phyloP scores from a whole-genome alignment of 2,797 vertebrate genomes.

The Hoplostethus mediterraneus region DNA sequence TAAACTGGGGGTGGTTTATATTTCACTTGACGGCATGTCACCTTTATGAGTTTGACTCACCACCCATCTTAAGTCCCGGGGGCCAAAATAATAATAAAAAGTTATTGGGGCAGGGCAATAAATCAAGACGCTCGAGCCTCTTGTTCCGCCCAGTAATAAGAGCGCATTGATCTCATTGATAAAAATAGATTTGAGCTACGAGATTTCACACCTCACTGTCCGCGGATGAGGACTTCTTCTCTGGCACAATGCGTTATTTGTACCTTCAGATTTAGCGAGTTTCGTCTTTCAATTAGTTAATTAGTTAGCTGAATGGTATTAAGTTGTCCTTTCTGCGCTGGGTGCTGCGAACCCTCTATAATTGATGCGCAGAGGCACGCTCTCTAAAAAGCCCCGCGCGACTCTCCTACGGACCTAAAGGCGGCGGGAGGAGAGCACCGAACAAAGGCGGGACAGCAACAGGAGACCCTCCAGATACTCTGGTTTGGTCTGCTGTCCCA shows the following conservation, averaged over 20 bases:
- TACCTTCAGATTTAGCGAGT: conserved; percentile 63
- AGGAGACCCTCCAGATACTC: conserved; percentile 46
- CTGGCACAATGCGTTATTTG: conserved; percentile 56
- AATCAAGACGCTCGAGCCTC: conserved; percentile 64
- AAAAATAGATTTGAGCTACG: conserved; percentile 49
- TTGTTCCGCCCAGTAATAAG: conserved; percentile 51
- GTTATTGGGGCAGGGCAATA: conserved; percentile 33
- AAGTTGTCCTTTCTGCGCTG: conserved; percentile 61
- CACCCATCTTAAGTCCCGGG: conserved; percentile 3
- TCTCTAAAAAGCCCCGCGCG: conserved; percentile 44
- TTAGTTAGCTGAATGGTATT: conserved; percentile 73
- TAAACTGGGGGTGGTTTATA: conserved; percentile 24
- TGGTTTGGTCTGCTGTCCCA: conserved; percentile 40
- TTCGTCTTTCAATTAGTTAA: conserved; percentile 76
- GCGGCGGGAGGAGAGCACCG: conserved; percentile 65
- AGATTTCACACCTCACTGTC: conserved; percentile 66
- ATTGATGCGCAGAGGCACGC: conserved; percentile 69
- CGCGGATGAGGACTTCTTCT: conserved; percentile 50
- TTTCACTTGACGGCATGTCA: conserved; percentile 71
- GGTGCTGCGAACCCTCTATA: conserved; percentile 62
- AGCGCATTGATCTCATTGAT: conserved; percentile 60
- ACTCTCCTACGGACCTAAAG: conserved; percentile 59
- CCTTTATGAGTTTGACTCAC: conserved; percentile 51
- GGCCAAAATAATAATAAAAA: not conserved
- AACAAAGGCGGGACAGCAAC: conserved; percentile 69